Percentiles rank a stretch among this genome's conserved stretches.
phyloP scores from a whole-genome alignment of 1,140 invertebrate genomes.

The Trichoplusia ni region DNA sequence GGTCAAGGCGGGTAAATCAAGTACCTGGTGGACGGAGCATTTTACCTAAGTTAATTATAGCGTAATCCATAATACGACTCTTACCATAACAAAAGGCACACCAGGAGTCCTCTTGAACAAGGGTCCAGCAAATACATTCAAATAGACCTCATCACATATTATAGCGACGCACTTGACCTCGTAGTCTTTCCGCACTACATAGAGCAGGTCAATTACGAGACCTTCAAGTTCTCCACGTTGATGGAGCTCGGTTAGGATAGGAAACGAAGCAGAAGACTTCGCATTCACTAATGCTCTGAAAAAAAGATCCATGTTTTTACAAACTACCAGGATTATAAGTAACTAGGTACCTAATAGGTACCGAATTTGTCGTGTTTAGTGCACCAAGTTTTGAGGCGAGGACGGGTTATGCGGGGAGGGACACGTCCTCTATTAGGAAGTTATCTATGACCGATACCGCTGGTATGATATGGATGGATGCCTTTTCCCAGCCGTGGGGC shows the following conservation, averaged over 20 bases:
- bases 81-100: constrained; percentile 82
- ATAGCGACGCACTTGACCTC: constrained; percentile 78
- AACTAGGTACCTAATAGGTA: no score
- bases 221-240: constrained; percentile 56
- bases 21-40: no score
- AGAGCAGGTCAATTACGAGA: constrained; percentile 59
- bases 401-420: no score
- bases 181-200: constrained; percentile 41
- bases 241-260: constrained; percentile 52
- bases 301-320: not conserved
- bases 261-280: constrained; percentile 30
- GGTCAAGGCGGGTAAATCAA: no score
- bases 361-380: no score
- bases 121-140: constrained; percentile 74
- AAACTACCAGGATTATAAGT: not conserved
- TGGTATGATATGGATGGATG: no score
- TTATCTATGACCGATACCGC: no score
- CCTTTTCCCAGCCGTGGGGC: no score
- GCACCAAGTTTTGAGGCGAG: no score
- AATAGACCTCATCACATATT: constrained; percentile 79
- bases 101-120: constrained; percentile 68
- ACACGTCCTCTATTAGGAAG: no score
- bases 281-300: not conserved
- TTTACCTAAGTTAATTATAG: no score
- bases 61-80: no score